Evolutionary conservation across 1,140 invertebrate species (phyloP), one percentile per base, ranked within the genome.

Genomic region (Drosophila lini): DNA sequence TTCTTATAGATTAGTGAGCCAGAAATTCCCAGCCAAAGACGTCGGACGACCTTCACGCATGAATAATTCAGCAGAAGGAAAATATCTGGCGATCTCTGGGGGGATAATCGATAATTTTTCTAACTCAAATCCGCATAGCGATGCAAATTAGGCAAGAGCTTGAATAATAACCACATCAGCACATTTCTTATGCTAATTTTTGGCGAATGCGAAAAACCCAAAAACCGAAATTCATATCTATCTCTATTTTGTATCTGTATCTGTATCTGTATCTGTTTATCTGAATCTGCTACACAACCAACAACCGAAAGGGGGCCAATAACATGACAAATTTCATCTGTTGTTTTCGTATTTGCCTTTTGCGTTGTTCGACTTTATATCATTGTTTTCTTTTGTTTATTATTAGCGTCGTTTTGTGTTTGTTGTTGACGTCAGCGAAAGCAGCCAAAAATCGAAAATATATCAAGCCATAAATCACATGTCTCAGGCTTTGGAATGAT

Each of bases 131-230:
- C 85, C 85, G 85, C 85, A 89, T 89, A 90, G 85, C 85, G 65
- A 89, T 90, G 85, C 85, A 89, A 89, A 90, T 90, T 73, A 89
- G 71, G 47, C 28, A 25, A 60, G 36, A 47, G 42, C 28, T 59
- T 69, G 44, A 71, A 81, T 36, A 68, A 62, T 65, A 59, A 74
- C 63, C 67, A 69, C 71, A 69, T 89, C 83, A 88, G 83, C 84
- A 89, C 84, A 88, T 88, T 88, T 89, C 84, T 81, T 89, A 89
- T 89, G 84, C 77, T 84, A 88, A 89, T 88, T 88, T 89, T 89
- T 80, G 53, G 84, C 80, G 55, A 64, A 80, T 78, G 80, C 80
- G 77, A 86, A 88, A 88, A 86, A 83, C 68, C 78, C 79, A 77
- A 61, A 81, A 84, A 50, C 38, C 47, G 44, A 84, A 77, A 78